A percentile compares a stretch with the other conserved stretches of the same genome.
phyloP scores from a whole-genome alignment of 2,888 invertebrate species.

The Anticlea derivata region DNA sequence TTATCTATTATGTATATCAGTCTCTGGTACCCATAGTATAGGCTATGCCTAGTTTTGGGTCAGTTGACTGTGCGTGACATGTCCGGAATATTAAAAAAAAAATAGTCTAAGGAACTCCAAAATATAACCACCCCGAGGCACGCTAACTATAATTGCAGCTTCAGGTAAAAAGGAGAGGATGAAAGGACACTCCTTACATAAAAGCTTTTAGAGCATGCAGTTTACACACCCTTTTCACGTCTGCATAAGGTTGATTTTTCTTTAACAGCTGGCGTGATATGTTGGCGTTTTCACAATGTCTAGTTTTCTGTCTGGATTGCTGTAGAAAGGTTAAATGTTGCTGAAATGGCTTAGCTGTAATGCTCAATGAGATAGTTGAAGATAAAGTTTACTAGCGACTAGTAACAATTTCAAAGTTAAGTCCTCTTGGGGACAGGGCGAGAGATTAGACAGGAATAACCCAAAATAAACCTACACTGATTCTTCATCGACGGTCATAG shows the following conservation, averaged over 20 bases:
- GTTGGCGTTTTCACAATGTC: constrained; percentile 47
- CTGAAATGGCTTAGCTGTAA: constrained; percentile 47
- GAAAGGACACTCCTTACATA: constrained; percentile 71
- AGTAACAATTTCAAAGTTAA: too few relatives aligned
- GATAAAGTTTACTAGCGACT: too few relatives aligned
- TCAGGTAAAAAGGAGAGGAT: constrained; percentile 70
- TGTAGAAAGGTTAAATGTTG: constrained; percentile 61
- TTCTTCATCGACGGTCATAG: too few relatives aligned
- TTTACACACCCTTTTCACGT: constrained; percentile 35
- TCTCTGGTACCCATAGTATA: too few relatives aligned
- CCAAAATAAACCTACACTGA: too few relatives aligned
- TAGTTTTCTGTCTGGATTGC: constrained; percentile 68
- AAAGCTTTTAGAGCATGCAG: constrained; percentile 56
- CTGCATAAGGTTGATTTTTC: constrained; percentile 22
- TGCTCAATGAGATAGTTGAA: constrained; percentile 41
- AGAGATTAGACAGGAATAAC: too few relatives aligned
- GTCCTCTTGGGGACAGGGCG: too few relatives aligned
- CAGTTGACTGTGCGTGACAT: too few relatives aligned
- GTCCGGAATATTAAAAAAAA: too few relatives aligned
- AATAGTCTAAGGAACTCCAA: constrained; percentile 44
- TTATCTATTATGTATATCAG: too few relatives aligned
- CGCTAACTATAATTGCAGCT: constrained; percentile 78
- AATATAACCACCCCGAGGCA: constrained; percentile 63
- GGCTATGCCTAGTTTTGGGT: too few relatives aligned
- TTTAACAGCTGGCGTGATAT: constrained; percentile 6